Percentiles rank a stretch among this genome's conserved stretches.
These are phyloP conservation scores for Drosophila sp. DNA, from an alignment of 1,140 invertebrate species.

Conservation along the genomic window DNA sequence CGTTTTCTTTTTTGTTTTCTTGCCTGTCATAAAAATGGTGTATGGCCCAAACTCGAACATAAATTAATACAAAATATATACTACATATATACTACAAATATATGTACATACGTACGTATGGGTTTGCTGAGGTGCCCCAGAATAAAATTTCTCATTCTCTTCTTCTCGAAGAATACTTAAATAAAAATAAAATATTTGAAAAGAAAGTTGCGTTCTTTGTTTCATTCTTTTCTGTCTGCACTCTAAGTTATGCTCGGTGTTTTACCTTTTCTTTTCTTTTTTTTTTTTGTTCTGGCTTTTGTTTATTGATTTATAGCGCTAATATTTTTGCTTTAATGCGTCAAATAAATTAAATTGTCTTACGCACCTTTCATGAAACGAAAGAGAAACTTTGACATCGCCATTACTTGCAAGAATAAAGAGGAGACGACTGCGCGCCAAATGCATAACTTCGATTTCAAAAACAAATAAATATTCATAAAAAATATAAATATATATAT, in stretches of 20 bases:
- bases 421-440: slow-evolving; percentile 18
- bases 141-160: slow-evolving; percentile 23
- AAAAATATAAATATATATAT: slow-evolving; percentile 51
- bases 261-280: background rate
- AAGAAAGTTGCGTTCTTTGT: slow-evolving; percentile 38
- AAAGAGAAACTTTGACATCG: slow-evolving; percentile 62
- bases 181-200: slow-evolving; percentile 55
- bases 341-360: slow-evolving; percentile 82
- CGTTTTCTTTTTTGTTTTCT: background rate
- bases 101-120: slow-evolving; percentile 10
- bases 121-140: background rate
- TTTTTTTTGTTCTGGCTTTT: slow-evolving; percentile 31
- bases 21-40: slow-evolving; percentile 71
- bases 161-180: slow-evolving; percentile 37
- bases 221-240: slow-evolving; percentile 16
- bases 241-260: slow-evolving; percentile 22
- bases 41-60: slow-evolving; percentile 40
- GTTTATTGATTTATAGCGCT: slow-evolving; percentile 77
- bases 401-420: slow-evolving; percentile 6
- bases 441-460: slow-evolving; percentile 80
- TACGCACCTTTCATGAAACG: slow-evolving; percentile 68
- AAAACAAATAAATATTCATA: slow-evolving; percentile 81
- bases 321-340: slow-evolving; percentile 80
- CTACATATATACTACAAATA: slow-evolving; percentile 39
- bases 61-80: slow-evolving; percentile 71